Percentiles rank a stretch among this genome's conserved stretches.
These are phyloP conservation scores for Antedon bifida DNA, from an alignment of 35 echinoderm and acorn worm species.

Conservation along the genomic window DNA sequence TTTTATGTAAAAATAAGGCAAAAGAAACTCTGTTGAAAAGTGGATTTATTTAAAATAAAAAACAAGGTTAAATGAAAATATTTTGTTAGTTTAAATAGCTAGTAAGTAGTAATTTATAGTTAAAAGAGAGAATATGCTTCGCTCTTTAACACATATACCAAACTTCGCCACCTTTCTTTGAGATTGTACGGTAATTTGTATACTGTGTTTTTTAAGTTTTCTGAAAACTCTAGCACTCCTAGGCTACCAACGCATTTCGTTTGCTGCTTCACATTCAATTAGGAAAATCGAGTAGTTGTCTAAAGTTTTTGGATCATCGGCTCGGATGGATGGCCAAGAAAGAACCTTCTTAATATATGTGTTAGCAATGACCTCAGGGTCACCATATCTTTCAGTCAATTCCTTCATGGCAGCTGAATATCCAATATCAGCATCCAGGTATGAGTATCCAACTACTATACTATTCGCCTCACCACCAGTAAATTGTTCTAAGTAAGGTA, in stretches of 20 bases:
- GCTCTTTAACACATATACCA: not conserved
- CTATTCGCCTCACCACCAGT: slow-evolving; percentile 19
- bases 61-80: too few relatives aligned
- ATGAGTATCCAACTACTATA: slow-evolving; percentile 23
- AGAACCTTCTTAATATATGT: slow-evolving; percentile 14
- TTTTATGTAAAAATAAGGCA: too few relatives aligned
- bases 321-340: slow-evolving; percentile 8
- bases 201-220: slow-evolving; percentile 14
- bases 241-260: slow-evolving; percentile 11
- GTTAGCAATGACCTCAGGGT: slow-evolving; percentile 22
- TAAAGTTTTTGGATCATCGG: slow-evolving; percentile 23
- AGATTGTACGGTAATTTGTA: slow-evolving; percentile 18
- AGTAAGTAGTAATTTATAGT: too few relatives aligned
- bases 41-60: too few relatives aligned
- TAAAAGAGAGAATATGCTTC: too few relatives aligned
- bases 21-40: slow-evolving; percentile 2
- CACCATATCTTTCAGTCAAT: slow-evolving; percentile 19
- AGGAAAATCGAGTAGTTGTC: slow-evolving; percentile 23
- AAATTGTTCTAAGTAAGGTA: slow-evolving; percentile 17
- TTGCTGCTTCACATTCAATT: slow-evolving; percentile 15
- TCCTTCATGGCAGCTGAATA: slow-evolving; percentile 28
- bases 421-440: slow-evolving; percentile 18
- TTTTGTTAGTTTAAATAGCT: too few relatives aligned
- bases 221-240: slow-evolving; percentile 8
- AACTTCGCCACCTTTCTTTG: slow-evolving; percentile 21